phyloP scores from a whole-genome alignment of 1,140 invertebrate species.

The Forficula auricularia region DNA sequence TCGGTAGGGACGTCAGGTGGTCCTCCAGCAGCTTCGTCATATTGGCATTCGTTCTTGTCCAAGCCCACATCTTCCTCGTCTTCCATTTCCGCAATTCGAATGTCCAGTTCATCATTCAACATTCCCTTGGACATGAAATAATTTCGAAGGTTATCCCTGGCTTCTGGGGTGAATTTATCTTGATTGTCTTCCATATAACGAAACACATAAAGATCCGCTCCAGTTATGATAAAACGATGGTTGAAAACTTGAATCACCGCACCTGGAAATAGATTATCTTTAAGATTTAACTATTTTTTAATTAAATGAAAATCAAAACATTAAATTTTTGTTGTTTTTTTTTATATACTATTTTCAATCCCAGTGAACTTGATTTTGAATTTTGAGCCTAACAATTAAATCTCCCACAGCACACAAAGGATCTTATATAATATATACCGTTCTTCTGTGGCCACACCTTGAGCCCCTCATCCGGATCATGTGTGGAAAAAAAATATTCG shows the following conservation, averaged over 20 bases:
- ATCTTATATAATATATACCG: too few relatives aligned
- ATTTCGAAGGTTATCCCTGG: conserved; percentile 39
- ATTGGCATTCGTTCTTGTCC: not conserved
- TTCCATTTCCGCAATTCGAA: not conserved
- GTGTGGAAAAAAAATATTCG: too few relatives aligned
- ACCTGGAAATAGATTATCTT: conserved; percentile 30
- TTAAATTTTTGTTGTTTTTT: too few relatives aligned
- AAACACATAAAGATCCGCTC: conserved; percentile 48
- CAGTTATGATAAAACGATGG: conserved; percentile 45
- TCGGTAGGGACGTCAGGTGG: too few relatives aligned
- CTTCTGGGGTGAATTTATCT: conserved; percentile 42
- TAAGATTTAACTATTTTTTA: not conserved
- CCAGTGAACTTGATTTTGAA: too few relatives aligned
- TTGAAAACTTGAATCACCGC: conserved; percentile 41
- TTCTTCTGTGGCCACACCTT: too few relatives aligned
- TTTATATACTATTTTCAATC: too few relatives aligned
- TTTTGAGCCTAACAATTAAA: too few relatives aligned
- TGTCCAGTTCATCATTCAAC: conserved; percentile 34
- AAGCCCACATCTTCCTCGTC: not conserved
- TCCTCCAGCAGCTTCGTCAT: too few relatives aligned
- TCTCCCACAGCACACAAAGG: too few relatives aligned
- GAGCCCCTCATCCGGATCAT: too few relatives aligned
- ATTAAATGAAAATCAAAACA: not conserved
- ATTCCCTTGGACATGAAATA: conserved; percentile 38
- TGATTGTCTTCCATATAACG: conserved; percentile 48